Conservation (phyloP, 2,797 vertebrate species). For the Garrulus glandarius region DNA sequence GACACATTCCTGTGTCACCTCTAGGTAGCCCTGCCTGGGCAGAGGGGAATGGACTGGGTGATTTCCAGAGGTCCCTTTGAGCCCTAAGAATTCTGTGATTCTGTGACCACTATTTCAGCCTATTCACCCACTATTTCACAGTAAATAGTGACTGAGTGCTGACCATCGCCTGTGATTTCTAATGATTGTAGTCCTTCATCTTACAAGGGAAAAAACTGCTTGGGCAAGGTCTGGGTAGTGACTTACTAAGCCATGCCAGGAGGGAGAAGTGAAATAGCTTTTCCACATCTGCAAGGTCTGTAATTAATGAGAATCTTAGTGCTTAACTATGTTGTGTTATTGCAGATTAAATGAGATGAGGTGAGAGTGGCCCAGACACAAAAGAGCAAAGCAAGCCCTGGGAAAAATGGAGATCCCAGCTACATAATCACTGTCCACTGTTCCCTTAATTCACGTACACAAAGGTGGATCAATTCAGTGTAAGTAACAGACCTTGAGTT, state of each 20-base stretch:
- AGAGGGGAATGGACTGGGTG: not conserved
- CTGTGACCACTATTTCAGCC: not conserved
- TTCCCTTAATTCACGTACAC: not conserved
- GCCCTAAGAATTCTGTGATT: not conserved
- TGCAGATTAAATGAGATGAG: not conserved
- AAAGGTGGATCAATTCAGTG: not conserved
- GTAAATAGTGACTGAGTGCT: not conserved
- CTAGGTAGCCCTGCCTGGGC: not conserved
- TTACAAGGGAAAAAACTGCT: not conserved
- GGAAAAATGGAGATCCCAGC: not conserved
- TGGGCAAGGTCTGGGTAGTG: not conserved
- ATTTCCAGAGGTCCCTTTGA: not conserved
- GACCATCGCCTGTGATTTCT: not conserved
- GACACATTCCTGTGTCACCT: fast-evolving
- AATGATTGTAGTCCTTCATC: not conserved
- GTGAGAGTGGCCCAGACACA: not conserved
- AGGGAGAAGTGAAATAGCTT: not conserved
- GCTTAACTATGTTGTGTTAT: not conserved
- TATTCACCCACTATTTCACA: no score
- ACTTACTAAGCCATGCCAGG: not conserved
- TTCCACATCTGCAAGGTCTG: not conserved
- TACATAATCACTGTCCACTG: not conserved
- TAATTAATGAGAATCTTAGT: not conserved
- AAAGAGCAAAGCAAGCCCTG: not conserved
- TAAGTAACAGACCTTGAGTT: not conserved